phyloP scores from a whole-genome alignment of 1,140 invertebrate species.

The Papilio glaucus region DNA sequence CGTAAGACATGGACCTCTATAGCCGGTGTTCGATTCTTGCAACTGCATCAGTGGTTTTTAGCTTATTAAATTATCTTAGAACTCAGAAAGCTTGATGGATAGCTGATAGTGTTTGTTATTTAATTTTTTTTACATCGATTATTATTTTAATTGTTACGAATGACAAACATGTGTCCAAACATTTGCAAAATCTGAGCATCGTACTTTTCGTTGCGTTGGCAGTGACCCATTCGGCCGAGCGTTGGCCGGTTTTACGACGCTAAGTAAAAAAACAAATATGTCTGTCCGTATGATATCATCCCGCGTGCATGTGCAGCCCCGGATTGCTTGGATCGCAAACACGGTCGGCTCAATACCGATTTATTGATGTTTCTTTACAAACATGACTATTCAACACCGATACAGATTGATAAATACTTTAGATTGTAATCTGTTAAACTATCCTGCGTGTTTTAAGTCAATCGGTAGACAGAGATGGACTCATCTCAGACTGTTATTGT shows the following conservation, averaged over 20 bases:
- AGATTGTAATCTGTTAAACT: neutral
- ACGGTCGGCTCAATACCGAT: conserved; percentile 10
- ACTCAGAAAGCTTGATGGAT: too few relatives aligned
- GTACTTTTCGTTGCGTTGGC: neutral
- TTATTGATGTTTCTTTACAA: neutral
- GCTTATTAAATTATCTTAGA: too few relatives aligned
- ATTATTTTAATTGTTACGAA: too few relatives aligned
- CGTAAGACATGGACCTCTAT: too few relatives aligned
- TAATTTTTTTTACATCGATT: too few relatives aligned
- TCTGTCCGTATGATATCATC: conserved; percentile 18
- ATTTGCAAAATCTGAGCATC: neutral
- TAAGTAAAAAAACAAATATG: conserved; percentile 31
- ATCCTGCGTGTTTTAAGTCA: too few relatives aligned
- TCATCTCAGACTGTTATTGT: too few relatives aligned
- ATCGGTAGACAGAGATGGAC: too few relatives aligned
- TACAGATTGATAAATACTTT: neutral
- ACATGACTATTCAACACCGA: neutral
- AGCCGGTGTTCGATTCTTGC: too few relatives aligned
- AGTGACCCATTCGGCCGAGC: neutral
- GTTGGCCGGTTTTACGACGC: conserved; percentile 10
- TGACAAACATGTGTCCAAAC: conserved; percentile 10
- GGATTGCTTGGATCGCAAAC: conserved; percentile 9
- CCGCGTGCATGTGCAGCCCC: neutral
- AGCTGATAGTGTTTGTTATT: too few relatives aligned
- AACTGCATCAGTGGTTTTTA: too few relatives aligned